Conservation (phyloP, 2,888 invertebrate species). For the Hetaerina titia region DNA sequence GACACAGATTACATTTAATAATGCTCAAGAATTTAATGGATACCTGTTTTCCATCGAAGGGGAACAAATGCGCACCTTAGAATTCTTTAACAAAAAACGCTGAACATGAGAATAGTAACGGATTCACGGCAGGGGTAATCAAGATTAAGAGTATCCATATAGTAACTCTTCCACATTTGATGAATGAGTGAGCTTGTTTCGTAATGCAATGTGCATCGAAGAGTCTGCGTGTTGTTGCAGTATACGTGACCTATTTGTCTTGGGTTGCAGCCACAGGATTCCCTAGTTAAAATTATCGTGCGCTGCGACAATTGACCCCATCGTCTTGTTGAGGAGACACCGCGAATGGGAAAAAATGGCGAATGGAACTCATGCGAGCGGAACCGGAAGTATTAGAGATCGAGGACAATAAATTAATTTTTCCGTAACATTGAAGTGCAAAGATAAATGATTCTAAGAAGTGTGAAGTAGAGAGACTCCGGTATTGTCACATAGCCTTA, state of each 20-base stretch:
- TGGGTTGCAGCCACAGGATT: neutral
- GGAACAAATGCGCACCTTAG: no score
- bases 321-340: neutral
- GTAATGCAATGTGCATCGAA: neutral
- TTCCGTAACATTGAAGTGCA: neutral
- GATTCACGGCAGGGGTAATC: neutral
- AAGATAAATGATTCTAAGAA: no score
- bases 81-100: no score
- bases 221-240: neutral
- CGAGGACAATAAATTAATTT: neutral
- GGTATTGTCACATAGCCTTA: no score
- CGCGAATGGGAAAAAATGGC: neutral
- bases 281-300: neutral
- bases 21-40: no score
- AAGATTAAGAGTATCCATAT: neutral
- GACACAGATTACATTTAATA: no score
- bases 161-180: neutral
- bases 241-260: slow-evolving; percentile 1
- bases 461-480: no score
- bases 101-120: neutral
- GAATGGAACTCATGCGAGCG: neutral
- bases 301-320: slow-evolving; percentile 12
- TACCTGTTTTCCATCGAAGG: no score
- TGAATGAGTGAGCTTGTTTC: neutral
- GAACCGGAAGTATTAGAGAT: no score